Percentiles rank a stretch among this genome's conserved stretches.
phyloP scores from a whole-genome alignment of 2,888 invertebrate species.

The Arrhopalites spinosus region DNA sequence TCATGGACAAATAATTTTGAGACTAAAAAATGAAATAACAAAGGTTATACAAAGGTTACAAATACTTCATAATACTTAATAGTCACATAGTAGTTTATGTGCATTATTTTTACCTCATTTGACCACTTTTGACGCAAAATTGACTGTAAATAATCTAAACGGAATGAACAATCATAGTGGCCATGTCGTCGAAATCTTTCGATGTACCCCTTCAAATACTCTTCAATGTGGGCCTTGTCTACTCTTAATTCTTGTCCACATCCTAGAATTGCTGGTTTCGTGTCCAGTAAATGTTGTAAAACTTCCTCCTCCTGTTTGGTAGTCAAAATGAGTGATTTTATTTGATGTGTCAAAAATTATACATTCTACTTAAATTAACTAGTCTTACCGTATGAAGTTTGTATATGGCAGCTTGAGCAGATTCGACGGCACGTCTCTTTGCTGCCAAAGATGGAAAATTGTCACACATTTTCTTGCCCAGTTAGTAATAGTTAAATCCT shows the following conservation, averaged over 20 bases:
- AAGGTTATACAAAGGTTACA: background rate
- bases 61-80: background rate
- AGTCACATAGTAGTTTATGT: no score
- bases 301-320: constrained; percentile 35
- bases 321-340: background rate
- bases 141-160: constrained; percentile 42
- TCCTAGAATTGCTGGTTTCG: constrained; percentile 38
- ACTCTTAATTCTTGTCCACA: constrained; percentile 38
- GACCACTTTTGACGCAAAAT: constrained; percentile 36
- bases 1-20: constrained; percentile 40
- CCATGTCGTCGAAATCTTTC: constrained; percentile 48
- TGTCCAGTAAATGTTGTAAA: constrained; percentile 35
- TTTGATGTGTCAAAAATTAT: background rate
- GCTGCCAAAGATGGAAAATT: constrained; percentile 25
- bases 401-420: constrained; percentile 18
- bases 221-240: constrained; percentile 32
- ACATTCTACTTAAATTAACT: background rate
- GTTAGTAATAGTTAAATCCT: no score
- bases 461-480: constrained; percentile 2
- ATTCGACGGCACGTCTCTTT: constrained; percentile 9
- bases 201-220: constrained; percentile 35
- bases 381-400: constrained; percentile 34
- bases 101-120: constrained; percentile 36
- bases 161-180: constrained; percentile 39
- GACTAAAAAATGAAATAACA: constrained; percentile 33